phyloP scores from a whole-genome alignment of 2,113 vertebrate genomes.

The Sclerurus mexicanus region DNA sequence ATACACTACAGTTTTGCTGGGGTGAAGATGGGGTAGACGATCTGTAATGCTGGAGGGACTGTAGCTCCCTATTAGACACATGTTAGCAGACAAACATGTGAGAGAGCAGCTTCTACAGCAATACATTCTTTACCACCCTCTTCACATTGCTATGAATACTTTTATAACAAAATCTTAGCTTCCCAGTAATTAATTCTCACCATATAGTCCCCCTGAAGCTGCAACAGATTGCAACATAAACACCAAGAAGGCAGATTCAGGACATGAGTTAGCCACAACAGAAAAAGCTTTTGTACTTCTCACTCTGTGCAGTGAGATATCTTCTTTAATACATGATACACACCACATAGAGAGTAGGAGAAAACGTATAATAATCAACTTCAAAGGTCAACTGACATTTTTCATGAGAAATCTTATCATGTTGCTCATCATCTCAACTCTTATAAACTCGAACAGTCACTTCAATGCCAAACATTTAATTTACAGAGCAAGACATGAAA shows the following conservation, averaged over 20 bases:
- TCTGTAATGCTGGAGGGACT: not conserved
- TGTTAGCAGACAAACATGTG: not conserved
- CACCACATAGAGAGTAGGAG: not conserved
- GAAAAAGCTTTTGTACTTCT: not conserved
- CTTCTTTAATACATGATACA: not conserved
- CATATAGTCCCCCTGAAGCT: not conserved
- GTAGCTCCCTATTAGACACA: not conserved
- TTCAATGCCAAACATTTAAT: not conserved
- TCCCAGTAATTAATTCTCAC: not conserved
- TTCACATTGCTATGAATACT: not conserved
- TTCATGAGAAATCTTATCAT: not conserved
- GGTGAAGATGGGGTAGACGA: not conserved
- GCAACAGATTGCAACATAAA: not conserved
- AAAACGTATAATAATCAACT: not conserved
- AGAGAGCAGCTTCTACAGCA: not conserved
- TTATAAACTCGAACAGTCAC: not conserved
- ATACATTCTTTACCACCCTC: not conserved
- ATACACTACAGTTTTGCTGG: not conserved
- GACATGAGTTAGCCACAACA: not conserved
- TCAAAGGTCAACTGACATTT: not conserved
- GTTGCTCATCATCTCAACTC: not conserved
- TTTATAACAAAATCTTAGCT: not conserved
- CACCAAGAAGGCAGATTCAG: not conserved
- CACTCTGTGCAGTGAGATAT: not conserved
- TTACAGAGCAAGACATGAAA: not conserved